These are phyloP conservation scores for Abramis brama DNA, from an alignment of 2,113 vertebrate genomes.

Conservation along the genomic window DNA sequence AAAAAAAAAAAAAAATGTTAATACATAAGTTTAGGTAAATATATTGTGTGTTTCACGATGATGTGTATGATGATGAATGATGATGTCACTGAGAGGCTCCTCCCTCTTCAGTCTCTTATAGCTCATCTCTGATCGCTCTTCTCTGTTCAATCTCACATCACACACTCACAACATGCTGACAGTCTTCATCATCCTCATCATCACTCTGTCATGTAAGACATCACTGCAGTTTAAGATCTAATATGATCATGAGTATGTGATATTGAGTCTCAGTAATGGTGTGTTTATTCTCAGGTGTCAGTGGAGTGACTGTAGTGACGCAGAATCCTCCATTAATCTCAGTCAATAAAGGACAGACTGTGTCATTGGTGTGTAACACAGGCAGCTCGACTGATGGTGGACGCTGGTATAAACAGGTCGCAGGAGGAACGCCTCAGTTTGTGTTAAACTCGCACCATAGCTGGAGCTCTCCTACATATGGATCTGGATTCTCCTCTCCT, in stretches of 20 bases:
- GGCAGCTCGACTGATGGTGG: neutral
- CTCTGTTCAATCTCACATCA: neutral
- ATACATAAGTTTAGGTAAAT: neutral
- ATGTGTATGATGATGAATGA: neutral
- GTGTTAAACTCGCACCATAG: neutral
- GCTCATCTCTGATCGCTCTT: neutral
- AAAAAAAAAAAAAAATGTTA: too few species aligned
- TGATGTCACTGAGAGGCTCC: neutral
- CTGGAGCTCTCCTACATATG: neutral
- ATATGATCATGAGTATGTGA: neutral
- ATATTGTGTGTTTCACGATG: neutral
- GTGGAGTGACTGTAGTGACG: conserved; percentile 42
- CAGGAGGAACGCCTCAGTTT: neutral
- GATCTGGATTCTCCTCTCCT: too few species aligned
- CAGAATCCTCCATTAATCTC: conserved; percentile 34
- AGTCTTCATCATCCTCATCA: neutral
- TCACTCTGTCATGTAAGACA: too few species aligned
- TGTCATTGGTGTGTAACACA: conserved; percentile 35
- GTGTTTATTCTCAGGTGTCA: conserved; percentile 47
- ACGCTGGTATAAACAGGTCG: conserved; percentile 40
- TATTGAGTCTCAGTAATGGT: neutral
- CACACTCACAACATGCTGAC: conserved; percentile 31
- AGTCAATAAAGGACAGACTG: conserved; percentile 38
- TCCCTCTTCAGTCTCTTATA: neutral
- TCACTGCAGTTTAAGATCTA: neutral